Percentiles rank a stretch among this genome's conserved stretches.
Conservation (phyloP, 1,140 invertebrate genomes). For the Brachionus asplanchnoidis region DNA sequence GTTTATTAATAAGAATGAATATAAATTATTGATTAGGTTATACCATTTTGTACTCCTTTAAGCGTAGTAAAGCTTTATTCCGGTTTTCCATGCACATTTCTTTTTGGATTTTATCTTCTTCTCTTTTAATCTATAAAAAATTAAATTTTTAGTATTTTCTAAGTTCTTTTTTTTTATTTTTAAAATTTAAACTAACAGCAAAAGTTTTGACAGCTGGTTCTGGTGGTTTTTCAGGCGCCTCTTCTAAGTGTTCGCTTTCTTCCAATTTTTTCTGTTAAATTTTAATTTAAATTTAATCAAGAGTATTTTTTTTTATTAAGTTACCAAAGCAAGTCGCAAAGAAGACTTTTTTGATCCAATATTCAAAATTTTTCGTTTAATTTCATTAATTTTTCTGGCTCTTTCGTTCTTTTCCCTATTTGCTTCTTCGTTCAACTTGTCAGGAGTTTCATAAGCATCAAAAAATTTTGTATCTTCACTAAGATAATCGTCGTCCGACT, state of each 20-base stretch:
- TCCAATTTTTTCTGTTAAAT: not conserved
- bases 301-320: not conserved
- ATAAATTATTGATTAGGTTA: not conserved
- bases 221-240: not conserved
- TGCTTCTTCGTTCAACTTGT: not conserved
- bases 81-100: slow-evolving; percentile 26
- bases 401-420: not conserved
- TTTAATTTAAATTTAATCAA: not conserved
- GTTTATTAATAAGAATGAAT: not conserved
- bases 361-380: not conserved
- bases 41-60: slow-evolving; percentile 36
- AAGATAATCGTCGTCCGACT: slow-evolving; percentile 11
- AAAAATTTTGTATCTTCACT: slow-evolving; percentile 31
- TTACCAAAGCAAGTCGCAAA: slow-evolving; percentile 15
- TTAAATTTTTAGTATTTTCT: not conserved
- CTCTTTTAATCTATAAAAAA: slow-evolving; percentile 24
- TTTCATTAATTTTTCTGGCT: not conserved
- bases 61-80: slow-evolving; percentile 8
- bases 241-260: not conserved
- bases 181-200: not conserved
- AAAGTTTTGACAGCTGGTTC: not conserved
- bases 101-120: slow-evolving; percentile 24
- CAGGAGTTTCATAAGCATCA: slow-evolving; percentile 30
- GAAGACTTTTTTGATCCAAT: slow-evolving; percentile 31
- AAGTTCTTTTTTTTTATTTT: not conserved